Evolutionary conservation across 2,888 invertebrate species (phyloP).

Genomic region (Phasia obesa): DNA sequence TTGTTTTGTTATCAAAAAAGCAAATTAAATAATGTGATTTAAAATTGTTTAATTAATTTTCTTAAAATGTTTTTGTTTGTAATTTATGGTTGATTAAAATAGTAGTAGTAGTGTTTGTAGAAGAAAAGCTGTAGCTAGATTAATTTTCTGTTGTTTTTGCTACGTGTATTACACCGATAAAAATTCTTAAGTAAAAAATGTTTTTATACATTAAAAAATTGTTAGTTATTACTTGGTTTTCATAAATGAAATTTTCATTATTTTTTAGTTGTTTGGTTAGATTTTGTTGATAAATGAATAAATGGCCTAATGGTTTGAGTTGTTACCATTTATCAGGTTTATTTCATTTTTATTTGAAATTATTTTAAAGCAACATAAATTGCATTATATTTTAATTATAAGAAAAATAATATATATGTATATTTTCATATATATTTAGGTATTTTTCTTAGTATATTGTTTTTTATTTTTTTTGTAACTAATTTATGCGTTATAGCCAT

Average conservation of each 20-base stretch:
- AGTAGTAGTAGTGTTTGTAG: not conserved
- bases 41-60: not conserved
- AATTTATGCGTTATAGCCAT: constrained; percentile 61
- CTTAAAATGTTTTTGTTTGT: constrained; percentile 9
- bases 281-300: constrained; percentile 28
- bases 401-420: constrained; percentile 11
- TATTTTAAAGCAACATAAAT: constrained; percentile 26
- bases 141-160: constrained; percentile 19
- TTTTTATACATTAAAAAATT: constrained; percentile 49
- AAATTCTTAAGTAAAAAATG: constrained; percentile 46
- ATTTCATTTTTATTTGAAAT: constrained; percentile 24
- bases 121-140: not conserved
- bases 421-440: constrained; percentile 7
- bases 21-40: constrained; percentile 4
- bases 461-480: constrained; percentile 34
- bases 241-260: not conserved
- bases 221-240: constrained; percentile 10
- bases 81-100: constrained; percentile 21
- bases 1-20: not conserved
- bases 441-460: constrained; percentile 1
- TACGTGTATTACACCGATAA: constrained; percentile 52
- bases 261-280: constrained; percentile 12
- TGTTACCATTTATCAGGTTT: constrained; percentile 21
- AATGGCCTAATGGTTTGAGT: constrained; percentile 45
- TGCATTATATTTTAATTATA: constrained; percentile 19